Base-by-base conservation (phyloP, 1,140 invertebrate species). In the Octopus sinensis region DNA sequence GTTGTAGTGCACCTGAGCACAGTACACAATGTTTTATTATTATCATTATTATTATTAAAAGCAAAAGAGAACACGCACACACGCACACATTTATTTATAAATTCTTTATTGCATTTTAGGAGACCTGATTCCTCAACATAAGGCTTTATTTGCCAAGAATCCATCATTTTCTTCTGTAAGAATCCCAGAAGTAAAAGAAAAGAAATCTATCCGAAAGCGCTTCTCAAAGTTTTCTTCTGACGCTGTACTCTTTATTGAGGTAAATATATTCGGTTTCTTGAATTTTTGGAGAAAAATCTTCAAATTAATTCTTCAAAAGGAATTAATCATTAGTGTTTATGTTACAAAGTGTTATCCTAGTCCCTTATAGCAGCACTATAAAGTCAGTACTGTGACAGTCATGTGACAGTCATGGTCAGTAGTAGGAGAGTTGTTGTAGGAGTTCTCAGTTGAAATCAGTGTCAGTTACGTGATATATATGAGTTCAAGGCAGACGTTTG, bases 91-190 rank as follows among this genome's bases (percentile, higher is more conserved):
- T 43, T 43, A 43, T 43, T 43, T 43, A 43, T 43, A 43, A 43
- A 13, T 12, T 68, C n/a, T 68, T 13, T 68, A n/a, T 68, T 13
- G 62, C 62, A 68, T 13, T 68, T 13, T 13, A 92, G 91, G 91
- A 77, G 91, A 91, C 83, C 85, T 92, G 81, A 89, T 89, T 68
- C 86, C 91, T 0, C 90, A 93, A 4, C 94, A 95, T 88, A 93
- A 93, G 89, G 92, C 93, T 83, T 89, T 94, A 54, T 92, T 94
- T 81, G 89, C 92, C 12, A 92, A 92, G 83, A 92, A 93, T 85
- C 91, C 93, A 43, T 87, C 92, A 81, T 90, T 92, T 87, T 88
- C 90, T 87, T 92, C 86, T 82, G 91, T 90, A 89, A 90, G 91
- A 80, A 82, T 89, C 54, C 90, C 89, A 73, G 88, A 87, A 82